Conservation (phyloP, 2,888 invertebrate species). For the Drosophila trichaetosa region DNA sequence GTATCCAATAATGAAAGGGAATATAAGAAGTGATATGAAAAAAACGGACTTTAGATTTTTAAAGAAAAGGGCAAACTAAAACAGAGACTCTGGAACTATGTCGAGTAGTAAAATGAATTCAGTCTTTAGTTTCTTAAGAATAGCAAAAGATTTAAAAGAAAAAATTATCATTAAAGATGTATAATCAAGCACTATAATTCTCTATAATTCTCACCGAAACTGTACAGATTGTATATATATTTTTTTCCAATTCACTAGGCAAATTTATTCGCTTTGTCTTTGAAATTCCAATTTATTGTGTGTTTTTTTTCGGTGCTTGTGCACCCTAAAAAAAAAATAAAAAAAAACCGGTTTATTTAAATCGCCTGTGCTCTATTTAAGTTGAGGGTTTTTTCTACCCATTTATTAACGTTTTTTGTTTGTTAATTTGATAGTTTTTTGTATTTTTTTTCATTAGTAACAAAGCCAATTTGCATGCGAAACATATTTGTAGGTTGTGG, state of each 20-base stretch:
- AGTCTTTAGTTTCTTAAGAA: not conserved
- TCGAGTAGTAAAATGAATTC: not conserved
- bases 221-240: not conserved
- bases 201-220: not conserved
- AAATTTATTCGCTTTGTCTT: conserved; percentile 15
- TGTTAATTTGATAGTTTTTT: conserved; percentile 12
- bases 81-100: not conserved
- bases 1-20: not conserved
- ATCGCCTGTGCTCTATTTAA: conserved; percentile 34
- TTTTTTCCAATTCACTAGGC: conserved; percentile 9
- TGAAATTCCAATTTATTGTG: conserved; percentile 28
- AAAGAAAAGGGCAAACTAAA: not conserved
- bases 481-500: conserved; percentile 26
- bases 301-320: conserved; percentile 31
- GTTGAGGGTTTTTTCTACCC: conserved; percentile 34
- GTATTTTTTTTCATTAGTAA: conserved; percentile 28
- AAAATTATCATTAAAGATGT: not conserved
- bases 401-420: conserved; percentile 33
- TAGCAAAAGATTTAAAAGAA: not conserved
- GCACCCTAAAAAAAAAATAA: conserved; percentile 20
- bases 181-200: not conserved
- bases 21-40: no score
- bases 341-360: conserved; percentile 28
- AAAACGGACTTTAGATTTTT: not conserved
- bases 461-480: conserved; percentile 47